Evolutionary conservation across 2,888 invertebrate genomes (phyloP).

Genomic region (Rhorus exstirpatorius): DNA sequence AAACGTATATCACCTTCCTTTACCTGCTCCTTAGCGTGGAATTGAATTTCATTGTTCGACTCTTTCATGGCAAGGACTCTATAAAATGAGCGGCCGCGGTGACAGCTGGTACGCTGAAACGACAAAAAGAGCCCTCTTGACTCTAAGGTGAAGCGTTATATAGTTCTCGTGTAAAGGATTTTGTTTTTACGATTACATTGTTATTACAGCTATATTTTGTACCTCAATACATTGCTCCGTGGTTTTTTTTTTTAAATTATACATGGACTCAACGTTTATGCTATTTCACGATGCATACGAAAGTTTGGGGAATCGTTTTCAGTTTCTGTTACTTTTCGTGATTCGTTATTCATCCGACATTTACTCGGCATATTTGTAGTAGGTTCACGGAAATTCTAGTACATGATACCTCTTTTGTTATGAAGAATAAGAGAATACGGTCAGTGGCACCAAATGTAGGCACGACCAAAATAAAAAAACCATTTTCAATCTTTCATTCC

Average conservation of each 20-base stretch:
- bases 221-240: neutral
- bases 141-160: constrained; percentile 29
- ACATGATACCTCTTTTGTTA: neutral
- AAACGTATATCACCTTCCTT: constrained; percentile 4
- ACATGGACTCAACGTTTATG: constrained; percentile 1
- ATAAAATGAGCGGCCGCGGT: constrained; percentile 36
- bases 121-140: constrained; percentile 4
- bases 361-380: neutral
- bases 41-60: constrained; percentile 59
- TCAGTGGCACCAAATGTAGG: no score
- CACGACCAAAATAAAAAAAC: no score
- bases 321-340: neutral
- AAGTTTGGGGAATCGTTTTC: constrained; percentile 1
- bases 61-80: constrained; percentile 46
- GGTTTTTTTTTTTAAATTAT: constrained; percentile 26
- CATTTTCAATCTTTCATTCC: no score
- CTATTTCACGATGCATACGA: neutral
- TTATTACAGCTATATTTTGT: neutral
- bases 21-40: constrained; percentile 16
- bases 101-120: constrained; percentile 54
- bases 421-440: no score
- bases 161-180: constrained; percentile 35
- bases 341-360: neutral
- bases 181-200: constrained; percentile 12
- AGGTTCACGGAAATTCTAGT: neutral